Evolutionary conservation across 2,797 vertebrate genomes (phyloP).

Genomic region (Gymnopithys bicolor): DNA sequence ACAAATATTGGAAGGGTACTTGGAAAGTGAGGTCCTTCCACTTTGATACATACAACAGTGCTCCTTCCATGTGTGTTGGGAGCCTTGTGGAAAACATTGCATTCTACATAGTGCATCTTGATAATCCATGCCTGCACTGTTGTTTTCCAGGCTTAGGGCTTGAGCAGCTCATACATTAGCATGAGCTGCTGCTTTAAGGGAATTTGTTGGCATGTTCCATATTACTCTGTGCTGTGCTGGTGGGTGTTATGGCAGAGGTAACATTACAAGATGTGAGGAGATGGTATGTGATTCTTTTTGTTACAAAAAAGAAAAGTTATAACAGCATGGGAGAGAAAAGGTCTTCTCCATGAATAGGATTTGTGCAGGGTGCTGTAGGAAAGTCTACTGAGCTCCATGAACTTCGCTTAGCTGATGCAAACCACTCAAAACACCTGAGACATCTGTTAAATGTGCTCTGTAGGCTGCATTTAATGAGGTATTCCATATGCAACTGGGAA

Average conservation of each 20-base stretch:
- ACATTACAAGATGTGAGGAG: background rate
- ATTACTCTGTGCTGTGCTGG: background rate
- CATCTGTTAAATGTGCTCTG: background rate
- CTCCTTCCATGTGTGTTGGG: background rate
- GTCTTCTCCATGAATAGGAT: background rate
- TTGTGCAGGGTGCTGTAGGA: fast-evolving
- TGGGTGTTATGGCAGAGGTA: background rate
- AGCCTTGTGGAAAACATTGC: background rate
- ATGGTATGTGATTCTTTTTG: background rate
- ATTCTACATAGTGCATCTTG: background rate
- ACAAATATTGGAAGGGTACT: background rate
- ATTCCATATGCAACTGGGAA: background rate
- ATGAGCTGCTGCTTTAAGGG: background rate
- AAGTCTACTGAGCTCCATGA: background rate
- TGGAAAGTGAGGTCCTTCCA: background rate
- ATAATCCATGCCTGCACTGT: background rate
- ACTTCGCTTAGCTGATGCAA: background rate
- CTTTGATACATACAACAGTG: fast-evolving
- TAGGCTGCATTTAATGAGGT: background rate
- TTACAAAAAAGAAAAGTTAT: background rate
- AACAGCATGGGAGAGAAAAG: background rate
- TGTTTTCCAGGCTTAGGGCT: background rate
- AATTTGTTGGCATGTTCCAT: fast-evolving
- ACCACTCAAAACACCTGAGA: background rate
- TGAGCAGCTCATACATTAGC: background rate